Evolutionary conservation across 2,888 invertebrate species (phyloP).

Genomic region (Dicroscelio sp.): DNA sequence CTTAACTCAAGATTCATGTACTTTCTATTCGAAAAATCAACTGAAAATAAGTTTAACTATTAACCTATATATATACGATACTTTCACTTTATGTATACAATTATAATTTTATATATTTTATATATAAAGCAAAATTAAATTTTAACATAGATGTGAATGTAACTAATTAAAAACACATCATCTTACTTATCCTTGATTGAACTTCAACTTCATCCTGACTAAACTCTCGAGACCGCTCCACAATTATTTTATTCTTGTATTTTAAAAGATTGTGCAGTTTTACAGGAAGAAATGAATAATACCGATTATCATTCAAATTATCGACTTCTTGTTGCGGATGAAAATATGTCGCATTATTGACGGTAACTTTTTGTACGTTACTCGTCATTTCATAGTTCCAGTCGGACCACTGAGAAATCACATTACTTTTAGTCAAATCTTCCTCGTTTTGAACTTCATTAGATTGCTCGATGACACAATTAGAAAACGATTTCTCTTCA

Average conservation of each 20-base stretch:
- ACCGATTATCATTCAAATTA: slow-evolving; percentile 44
- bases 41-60: slow-evolving; percentile 7
- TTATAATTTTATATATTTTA: no score
- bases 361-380: slow-evolving; percentile 1
- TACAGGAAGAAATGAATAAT: slow-evolving; percentile 84
- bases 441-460: slow-evolving; percentile 1
- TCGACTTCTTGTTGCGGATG: slow-evolving; percentile 43
- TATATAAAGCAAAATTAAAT: neutral
- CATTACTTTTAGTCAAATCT: neutral
- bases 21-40: slow-evolving; percentile 41
- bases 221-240: neutral
- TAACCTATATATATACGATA: no score
- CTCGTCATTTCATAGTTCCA: slow-evolving; percentile 30
- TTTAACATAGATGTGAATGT: neutral
- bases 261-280: slow-evolving; percentile 83
- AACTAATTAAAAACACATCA: neutral
- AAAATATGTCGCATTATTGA: slow-evolving; percentile 46
- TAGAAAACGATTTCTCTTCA: slow-evolving; percentile 26
- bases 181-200: neutral
- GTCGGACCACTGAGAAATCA: slow-evolving; percentile 50
- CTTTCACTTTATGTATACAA: no score
- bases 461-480: neutral
- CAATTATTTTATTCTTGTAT: slow-evolving; percentile 72
- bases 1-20: slow-evolving; percentile 81
- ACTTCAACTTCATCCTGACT: slow-evolving; percentile 28